phyloP scores from a whole-genome alignment of 2,113 vertebrate species.

The Eclectus roratus region DNA sequence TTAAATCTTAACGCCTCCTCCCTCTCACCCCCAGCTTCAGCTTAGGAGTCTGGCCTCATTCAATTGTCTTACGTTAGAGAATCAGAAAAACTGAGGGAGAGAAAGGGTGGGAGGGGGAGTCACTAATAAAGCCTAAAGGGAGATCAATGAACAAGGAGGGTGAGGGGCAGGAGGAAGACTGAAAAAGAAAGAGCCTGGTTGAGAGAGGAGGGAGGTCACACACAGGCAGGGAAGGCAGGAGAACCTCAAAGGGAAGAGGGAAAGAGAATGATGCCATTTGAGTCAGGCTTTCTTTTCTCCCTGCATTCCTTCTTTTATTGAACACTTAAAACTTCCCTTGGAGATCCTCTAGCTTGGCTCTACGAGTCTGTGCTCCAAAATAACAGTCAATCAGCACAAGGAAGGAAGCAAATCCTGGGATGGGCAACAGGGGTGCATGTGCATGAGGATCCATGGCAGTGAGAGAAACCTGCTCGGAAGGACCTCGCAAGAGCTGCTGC shows the following conservation, averaged over 20 bases:
- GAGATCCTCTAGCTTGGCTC: slow-evolving; percentile 12
- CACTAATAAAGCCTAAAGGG: slow-evolving; percentile 24
- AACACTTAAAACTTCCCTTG: slow-evolving; percentile 42
- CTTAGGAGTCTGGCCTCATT: slow-evolving; percentile 50
- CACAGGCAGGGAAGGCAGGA: background rate
- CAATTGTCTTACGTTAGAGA: slow-evolving; percentile 47
- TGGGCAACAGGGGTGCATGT: too few species aligned
- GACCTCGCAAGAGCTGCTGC: background rate
- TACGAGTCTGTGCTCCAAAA: background rate
- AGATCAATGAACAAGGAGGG: slow-evolving; percentile 53
- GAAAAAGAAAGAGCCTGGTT: background rate
- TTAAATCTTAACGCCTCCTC: slow-evolving; percentile 61
- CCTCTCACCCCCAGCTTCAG: slow-evolving; percentile 33
- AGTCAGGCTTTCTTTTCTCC: background rate
- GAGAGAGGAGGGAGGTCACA: slow-evolving; percentile 23
- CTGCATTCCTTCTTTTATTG: slow-evolving; percentile 55
- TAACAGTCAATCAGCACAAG: background rate
- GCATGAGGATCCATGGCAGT: background rate
- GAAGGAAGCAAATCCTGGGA: background rate
- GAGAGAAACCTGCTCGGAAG: background rate
- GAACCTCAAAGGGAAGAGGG: background rate
- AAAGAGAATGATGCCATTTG: slow-evolving; percentile 18
- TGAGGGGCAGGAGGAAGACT: slow-evolving; percentile 30
- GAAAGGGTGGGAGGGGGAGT: slow-evolving; percentile 41
- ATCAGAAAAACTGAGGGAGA: slow-evolving; percentile 50